A percentile compares a stretch with the other conserved stretches of the same genome.
phyloP scores from a whole-genome alignment of 64 coral and sea anemone genomes.

The Actinia tenebrosa region DNA sequence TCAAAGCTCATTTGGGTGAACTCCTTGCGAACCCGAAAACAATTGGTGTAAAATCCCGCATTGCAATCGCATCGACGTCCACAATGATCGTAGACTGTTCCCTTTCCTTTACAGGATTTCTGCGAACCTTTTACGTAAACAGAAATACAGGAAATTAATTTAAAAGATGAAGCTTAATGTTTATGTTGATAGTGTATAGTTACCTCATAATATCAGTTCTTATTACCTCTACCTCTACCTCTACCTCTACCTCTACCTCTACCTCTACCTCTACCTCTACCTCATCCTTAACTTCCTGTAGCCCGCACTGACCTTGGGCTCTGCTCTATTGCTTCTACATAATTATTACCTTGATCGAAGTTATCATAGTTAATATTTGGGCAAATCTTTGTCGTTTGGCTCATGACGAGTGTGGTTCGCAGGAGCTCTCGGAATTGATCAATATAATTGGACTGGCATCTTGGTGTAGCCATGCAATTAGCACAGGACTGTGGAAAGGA shows the following conservation, averaged over 20 bases:
- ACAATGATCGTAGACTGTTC: slow-evolving; percentile 24
- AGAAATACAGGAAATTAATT: neutral
- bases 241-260: too few species aligned
- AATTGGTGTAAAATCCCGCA: neutral
- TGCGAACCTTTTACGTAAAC: neutral
- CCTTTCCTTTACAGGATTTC: neutral
- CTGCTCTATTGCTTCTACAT: neutral
- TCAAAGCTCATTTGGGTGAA: slow-evolving; percentile 50
- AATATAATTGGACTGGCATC: slow-evolving; percentile 5
- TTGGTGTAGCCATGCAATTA: slow-evolving; percentile 31
- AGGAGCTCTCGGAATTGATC: slow-evolving; percentile 15
- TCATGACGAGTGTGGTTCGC: neutral
- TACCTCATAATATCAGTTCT: too few species aligned
- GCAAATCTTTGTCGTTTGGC: neutral
- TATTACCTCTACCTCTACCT: too few species aligned
- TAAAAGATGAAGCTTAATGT: too few species aligned
- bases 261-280: too few species aligned
- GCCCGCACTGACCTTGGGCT: too few species aligned
- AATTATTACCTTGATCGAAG: neutral
- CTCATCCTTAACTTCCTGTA: too few species aligned
- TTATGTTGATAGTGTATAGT: too few species aligned
- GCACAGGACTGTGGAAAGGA: slow-evolving; percentile 11
- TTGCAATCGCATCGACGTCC: slow-evolving; percentile 26
- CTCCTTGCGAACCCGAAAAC: slow-evolving; percentile 43
- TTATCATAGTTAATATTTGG: neutral